Evolutionary conservation across 2,113 vertebrate species (phyloP), one percentile per base, ranked within the genome.

Genomic region (Barbus barbus): DNA sequence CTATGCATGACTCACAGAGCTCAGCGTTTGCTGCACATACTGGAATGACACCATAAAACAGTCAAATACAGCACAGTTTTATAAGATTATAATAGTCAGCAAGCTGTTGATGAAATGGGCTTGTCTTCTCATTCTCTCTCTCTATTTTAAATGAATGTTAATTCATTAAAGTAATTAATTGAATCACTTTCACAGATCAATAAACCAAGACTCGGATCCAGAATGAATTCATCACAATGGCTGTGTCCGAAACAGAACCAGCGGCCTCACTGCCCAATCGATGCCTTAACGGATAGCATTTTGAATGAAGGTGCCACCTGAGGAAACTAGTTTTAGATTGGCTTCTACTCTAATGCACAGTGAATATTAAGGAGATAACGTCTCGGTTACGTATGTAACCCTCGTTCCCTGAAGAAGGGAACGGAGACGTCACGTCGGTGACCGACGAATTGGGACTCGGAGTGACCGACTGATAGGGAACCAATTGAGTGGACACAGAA

Each of bases 131-230:
- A 48, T 51, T 22, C 28, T 56, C 53, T 56, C 18, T 22, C 53
- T 58, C 22, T n/a, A 51, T 51, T 75, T 53, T 51, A 20, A 75
- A 56, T 22, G 18, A 77, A 38, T 73, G 51, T 36, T 77, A 36
- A 77, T 77, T 53, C 22, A 72, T 72, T 72, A 41, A 72, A 72
- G 14, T 33, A 33, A 53, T 33, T 73, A 51, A 69, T 56, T 65
- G 82, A 83, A 69, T 46, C 71, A 31, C 60, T 53, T 38, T 65
- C 48, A 56, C 8, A 4, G 22, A 87, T 65, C 67, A 56, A 86
- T 82, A 67, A 28, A 60, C 58, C 56, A 38, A 16, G 51, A 60
- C 33, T 44, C 1, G 26, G 46, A 44, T 81, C 74, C n/a, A 44
- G 58, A 51, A 53, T 85, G 71, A 33, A 46, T 53, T 84, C 11